Evolutionary conservation across 2,797 vertebrate genomes (phyloP).

Genomic region (Allochrocebus solatus): DNA sequence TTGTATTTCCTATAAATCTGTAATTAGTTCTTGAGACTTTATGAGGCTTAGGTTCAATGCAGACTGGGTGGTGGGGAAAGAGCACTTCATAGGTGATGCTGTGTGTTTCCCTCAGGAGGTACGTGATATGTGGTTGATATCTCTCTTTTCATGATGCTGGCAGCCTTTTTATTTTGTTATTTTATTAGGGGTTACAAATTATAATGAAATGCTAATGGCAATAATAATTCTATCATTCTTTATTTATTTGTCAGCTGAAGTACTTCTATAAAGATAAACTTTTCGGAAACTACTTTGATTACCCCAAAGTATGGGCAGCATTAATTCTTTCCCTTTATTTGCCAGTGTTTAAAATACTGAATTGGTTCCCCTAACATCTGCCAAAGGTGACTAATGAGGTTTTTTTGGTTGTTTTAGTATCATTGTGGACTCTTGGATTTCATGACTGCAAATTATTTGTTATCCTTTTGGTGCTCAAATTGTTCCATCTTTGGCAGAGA

Average conservation of each 20-base stretch:
- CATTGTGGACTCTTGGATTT: neutral
- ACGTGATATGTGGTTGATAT: neutral
- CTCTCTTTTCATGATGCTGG: neutral
- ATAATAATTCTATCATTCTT: neutral
- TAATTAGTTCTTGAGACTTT: neutral
- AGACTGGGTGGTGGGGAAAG: neutral
- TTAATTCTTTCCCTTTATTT: neutral
- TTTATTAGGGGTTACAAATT: neutral
- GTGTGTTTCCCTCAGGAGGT: neutral
- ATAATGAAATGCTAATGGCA: neutral
- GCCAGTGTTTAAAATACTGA: neutral
- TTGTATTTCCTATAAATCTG: neutral
- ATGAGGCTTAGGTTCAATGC: neutral
- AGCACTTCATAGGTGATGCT: neutral
- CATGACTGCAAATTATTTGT: neutral
- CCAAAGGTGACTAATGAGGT: neutral
- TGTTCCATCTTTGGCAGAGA: neutral
- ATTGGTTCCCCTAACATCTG: neutral
- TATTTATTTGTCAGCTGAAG: neutral
- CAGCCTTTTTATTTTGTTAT: neutral
- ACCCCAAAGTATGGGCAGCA: neutral
- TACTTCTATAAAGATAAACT: neutral
- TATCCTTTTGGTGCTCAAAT: neutral
- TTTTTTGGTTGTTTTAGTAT: neutral
- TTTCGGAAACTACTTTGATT: too few relatives aligned